Conservation (phyloP, 1,140 invertebrate genomes). For the Lerema accius region DNA sequence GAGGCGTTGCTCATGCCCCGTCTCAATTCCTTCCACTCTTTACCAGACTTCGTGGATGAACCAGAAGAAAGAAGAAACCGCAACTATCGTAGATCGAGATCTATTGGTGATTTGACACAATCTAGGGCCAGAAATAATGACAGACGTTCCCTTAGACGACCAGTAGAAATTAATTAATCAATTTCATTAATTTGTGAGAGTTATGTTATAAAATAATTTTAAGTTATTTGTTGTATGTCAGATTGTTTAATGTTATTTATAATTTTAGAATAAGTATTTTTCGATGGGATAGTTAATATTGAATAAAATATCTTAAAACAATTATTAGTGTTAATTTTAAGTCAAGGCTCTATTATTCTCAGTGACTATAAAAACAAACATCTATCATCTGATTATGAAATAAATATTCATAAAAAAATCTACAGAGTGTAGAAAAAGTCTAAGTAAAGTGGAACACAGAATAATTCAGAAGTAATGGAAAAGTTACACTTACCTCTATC, state of each 20-base stretch:
- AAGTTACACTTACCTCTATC: no score
- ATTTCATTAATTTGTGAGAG: not conserved
- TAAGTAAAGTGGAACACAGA: no score
- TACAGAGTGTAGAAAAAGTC: no score
- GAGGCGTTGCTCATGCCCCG: slow-evolving; percentile 88
- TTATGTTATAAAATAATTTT: not conserved
- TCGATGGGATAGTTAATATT: not conserved
- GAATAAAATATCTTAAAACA: no score
- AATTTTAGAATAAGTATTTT: not conserved
- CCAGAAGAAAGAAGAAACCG: slow-evolving; percentile 40
- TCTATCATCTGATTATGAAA: no score
- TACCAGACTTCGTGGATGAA: slow-evolving; percentile 80
- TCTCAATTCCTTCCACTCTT: slow-evolving; percentile 84
- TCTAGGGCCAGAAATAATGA: slow-evolving; percentile 55
- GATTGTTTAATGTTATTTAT: not conserved
- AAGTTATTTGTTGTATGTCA: not conserved
- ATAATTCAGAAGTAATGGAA: no score
- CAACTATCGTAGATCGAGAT: slow-evolving; percentile 62
- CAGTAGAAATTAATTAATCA: slow-evolving; percentile 49
- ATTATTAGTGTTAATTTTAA: no score
- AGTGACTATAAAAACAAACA: no score
- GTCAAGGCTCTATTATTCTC: no score
- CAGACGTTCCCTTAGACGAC: slow-evolving; percentile 62
- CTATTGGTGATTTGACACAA: slow-evolving; percentile 71
- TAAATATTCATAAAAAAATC: no score